Conservation (phyloP, 1,140 invertebrate species). For the Brachionus rotundiformis region DNA sequence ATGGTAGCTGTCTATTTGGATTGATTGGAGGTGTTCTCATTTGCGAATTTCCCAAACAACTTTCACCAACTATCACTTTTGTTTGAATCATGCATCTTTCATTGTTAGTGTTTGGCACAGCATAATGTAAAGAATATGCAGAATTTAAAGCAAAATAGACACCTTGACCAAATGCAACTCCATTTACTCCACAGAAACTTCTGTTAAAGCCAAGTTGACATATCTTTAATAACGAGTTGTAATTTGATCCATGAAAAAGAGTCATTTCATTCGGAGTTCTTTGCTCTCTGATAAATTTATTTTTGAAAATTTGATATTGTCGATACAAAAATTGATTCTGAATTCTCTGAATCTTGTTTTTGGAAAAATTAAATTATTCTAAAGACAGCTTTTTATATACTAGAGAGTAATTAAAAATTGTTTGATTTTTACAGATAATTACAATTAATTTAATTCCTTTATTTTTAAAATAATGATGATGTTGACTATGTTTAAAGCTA, state of each 20-base stretch:
- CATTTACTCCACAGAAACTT: slow-evolving; percentile 42
- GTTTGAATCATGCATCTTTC: background rate
- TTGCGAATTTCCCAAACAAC: background rate
- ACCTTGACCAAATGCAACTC: slow-evolving; percentile 25
- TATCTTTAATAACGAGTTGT: background rate
- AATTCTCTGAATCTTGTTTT: background rate
- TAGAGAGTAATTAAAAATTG: too few species aligned
- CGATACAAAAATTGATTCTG: slow-evolving; percentile 17
- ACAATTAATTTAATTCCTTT: too few species aligned
- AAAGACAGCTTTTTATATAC: too few species aligned
- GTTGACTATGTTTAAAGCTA: too few species aligned
- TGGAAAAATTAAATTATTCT: too few species aligned
- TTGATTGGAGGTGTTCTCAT: background rate
- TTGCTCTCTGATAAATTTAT: background rate
- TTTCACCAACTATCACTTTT: slow-evolving; percentile 3
- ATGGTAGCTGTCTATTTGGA: background rate
- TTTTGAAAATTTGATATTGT: background rate
- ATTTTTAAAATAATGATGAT: too few species aligned
- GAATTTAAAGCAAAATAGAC: slow-evolving; percentile 41
- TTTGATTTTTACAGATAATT: too few species aligned
- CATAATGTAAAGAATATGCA: background rate
- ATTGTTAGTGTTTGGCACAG: background rate
- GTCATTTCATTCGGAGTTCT: background rate
- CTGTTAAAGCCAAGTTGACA: slow-evolving; percentile 16
- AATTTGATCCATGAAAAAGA: slow-evolving; percentile 12